Base-by-base conservation (phyloP, 2,797 vertebrate species). In the Erithacus rubecula region DNA sequence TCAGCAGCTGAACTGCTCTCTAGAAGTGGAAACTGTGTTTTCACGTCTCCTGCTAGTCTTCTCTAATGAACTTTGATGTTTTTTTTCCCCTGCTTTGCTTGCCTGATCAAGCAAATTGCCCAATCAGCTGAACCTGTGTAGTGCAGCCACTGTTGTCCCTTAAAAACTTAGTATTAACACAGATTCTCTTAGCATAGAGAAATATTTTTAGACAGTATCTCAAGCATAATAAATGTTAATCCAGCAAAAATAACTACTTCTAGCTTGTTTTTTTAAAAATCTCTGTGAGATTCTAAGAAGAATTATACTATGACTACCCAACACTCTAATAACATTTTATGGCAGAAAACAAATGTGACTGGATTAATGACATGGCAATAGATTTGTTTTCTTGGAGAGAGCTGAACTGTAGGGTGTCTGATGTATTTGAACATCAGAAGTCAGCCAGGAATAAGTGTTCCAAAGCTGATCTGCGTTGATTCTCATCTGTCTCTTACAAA, bases 1-100 rank as follows among this genome's bases (percentile, higher is more conserved):
- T 82, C 60, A 90, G 67, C 63, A 83, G 64, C 78, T 90, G 56
- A 95, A 51, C 49, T 70, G 30, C 44, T 39, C 34, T 84, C 62
- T 78, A 77, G 64, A 83, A 79, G 56, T 29, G n/a, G 43, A 87
- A 87, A 47, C 46, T 32, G 8, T 24, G 15, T 87, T 89, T 83
- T 72, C 34, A 53, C 9, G 22, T 87, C 24, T 63, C 85, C 65
- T 87, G 18, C 39, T 84, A 5, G 62, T 71, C 21, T 76, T 3
- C 34, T 58, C 3, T 68, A 44, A 53, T 23, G 18, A 10, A 43
- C 41, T 59, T 75, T 51, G 32, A 60, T 18, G 0, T 0, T 0
- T 15, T 87, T 76, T 52, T 11, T 0, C 0, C 3, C 19, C 22
- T 8, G 1, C 41, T 93, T 90, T 8, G 0, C 18, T 36, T 83